Evolutionary conservation across 2,888 invertebrate species (phyloP).

Genomic region (Myopa testacea): DNA sequence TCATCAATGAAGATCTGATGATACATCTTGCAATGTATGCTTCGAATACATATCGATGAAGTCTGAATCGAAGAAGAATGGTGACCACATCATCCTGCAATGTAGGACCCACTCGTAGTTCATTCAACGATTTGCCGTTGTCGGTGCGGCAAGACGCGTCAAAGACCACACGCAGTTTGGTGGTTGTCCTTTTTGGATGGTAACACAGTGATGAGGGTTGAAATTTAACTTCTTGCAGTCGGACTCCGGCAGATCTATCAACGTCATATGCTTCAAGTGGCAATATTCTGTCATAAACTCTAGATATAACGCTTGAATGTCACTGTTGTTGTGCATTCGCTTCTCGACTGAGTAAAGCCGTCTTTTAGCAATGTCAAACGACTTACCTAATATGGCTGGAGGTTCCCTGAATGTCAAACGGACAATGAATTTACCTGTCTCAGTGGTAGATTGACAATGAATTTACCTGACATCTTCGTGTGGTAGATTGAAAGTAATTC

Average conservation of each 20-base stretch:
- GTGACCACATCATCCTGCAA: no score
- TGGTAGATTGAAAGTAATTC: neutral
- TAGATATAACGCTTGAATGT: slow-evolving; percentile 25
- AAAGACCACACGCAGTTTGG: neutral
- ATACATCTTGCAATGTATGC: slow-evolving; percentile 38
- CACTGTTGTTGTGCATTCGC: slow-evolving; percentile 14
- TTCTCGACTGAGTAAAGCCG: slow-evolving; percentile 37
- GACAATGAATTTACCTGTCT: slow-evolving; percentile 34
- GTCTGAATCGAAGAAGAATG: no score
- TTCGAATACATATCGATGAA: slow-evolving; percentile 25
- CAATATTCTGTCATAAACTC: slow-evolving; percentile 43
- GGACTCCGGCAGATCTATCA: slow-evolving; percentile 8
- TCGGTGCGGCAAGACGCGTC: no score
- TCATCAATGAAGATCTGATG: slow-evolving; percentile 29
- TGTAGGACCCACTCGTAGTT: no score
- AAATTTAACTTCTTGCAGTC: neutral
- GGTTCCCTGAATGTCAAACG: slow-evolving; percentile 36
- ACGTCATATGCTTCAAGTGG: slow-evolving; percentile 37
- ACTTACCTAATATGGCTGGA: slow-evolving; percentile 24
- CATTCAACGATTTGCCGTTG: no score
- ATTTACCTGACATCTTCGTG: neutral
- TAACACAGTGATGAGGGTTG: neutral
- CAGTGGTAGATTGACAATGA: no score
- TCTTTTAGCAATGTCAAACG: slow-evolving; percentile 37
- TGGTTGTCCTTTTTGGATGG: neutral